Conservation (phyloP, 1,140 invertebrate species). For the Drosophila cardini region DNA sequence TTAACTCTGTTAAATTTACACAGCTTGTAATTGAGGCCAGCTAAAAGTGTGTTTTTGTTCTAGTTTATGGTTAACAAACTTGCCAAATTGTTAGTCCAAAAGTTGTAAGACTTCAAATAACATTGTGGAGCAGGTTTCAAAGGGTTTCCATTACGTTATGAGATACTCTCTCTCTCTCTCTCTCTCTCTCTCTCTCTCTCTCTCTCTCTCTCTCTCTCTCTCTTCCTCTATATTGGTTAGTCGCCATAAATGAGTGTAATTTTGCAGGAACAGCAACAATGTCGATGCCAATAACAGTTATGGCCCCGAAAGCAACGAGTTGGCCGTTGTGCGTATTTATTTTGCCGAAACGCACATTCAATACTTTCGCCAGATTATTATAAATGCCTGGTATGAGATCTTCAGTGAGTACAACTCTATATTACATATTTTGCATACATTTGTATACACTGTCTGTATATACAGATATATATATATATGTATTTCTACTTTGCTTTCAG, state of each 20-base stretch:
- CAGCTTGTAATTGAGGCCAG: background rate
- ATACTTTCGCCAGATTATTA: slow-evolving; percentile 82
- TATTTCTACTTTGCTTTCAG: slow-evolving; percentile 46
- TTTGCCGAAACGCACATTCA: slow-evolving; percentile 82
- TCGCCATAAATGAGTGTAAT: slow-evolving; percentile 62
- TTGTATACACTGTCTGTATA: slow-evolving; percentile 20
- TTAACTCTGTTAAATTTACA: too few species aligned
- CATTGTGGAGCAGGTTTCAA: too few species aligned
- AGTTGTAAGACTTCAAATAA: too few species aligned
- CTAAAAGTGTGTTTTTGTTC: slow-evolving; percentile 1
- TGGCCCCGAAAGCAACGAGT: slow-evolving; percentile 40
- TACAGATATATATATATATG: slow-evolving; percentile 13
- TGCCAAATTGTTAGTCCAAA: too few species aligned
- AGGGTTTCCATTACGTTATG: too few species aligned
- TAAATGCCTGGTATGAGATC: slow-evolving; percentile 73
- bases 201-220: too few species aligned
- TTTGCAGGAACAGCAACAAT: slow-evolving; percentile 65
- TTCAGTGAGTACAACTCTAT: slow-evolving; percentile 69
- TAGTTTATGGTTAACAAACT: background rate
- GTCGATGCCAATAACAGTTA: slow-evolving; percentile 30
- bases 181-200: too few species aligned
- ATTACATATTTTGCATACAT: slow-evolving; percentile 16
- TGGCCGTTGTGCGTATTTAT: slow-evolving; percentile 74
- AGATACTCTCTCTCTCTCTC: too few species aligned
- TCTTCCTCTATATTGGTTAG: slow-evolving; percentile 20